Evolutionary conservation across 1,140 invertebrate species (phyloP).

Genomic region (Colletes latitarsis): DNA sequence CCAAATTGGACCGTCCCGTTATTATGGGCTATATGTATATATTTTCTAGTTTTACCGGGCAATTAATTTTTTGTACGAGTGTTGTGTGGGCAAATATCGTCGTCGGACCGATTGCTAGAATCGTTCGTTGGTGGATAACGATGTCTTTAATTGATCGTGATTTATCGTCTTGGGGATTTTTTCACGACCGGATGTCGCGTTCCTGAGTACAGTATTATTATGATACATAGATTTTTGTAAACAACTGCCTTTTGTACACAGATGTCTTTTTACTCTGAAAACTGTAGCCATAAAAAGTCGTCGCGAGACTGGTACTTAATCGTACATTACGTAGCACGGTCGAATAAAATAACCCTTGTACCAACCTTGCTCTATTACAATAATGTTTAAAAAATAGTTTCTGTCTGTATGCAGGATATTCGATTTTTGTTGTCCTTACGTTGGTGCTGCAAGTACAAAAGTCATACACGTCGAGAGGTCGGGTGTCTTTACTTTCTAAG

Average conservation of each 20-base stretch:
- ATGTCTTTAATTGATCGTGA: neutral
- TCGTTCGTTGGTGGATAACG: neutral
- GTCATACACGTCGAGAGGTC: neutral
- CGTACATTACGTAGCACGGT: neutral
- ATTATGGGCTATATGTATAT: neutral
- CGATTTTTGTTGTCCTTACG: neutral
- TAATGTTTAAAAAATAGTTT: no score
- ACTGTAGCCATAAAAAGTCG: neutral
- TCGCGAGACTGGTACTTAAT: neutral
- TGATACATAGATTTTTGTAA: conserved; percentile 24
- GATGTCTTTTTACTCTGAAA: neutral
- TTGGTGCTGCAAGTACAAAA: conserved; percentile 12
- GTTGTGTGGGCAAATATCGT: no score
- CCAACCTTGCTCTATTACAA: no score
- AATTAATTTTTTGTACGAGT: neutral
- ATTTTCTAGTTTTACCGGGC: neutral
- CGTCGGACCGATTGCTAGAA: neutral
- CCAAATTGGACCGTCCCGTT: neutral
- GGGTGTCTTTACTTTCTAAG: neutral
- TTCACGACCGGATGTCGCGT: neutral
- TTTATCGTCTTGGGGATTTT: neutral
- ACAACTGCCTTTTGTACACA: neutral
- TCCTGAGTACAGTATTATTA: conserved; percentile 54
- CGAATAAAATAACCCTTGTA: neutral
- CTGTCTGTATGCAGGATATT: neutral